phyloP scores from a whole-genome alignment of 2,797 vertebrate species.

The Dallia pectoralis region DNA sequence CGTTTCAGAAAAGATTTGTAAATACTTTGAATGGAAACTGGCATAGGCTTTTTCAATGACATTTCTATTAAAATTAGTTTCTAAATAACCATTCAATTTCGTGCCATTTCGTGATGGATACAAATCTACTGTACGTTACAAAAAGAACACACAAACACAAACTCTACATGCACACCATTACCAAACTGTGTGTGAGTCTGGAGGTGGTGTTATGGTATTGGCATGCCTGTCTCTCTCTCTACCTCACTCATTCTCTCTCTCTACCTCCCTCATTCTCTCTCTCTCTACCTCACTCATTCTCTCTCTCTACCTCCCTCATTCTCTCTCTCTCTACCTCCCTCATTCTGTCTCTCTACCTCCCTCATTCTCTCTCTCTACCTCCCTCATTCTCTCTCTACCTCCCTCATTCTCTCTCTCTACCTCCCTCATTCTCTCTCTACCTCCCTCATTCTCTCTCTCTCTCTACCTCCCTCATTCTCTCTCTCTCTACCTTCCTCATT shows the following conservation, averaged over 20 bases:
- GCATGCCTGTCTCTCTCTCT: constrained; percentile 19
- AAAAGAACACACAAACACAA: constrained; percentile 4
- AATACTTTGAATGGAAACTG: too few species aligned
- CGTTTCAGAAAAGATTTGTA: too few species aligned
- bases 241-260: constrained; percentile 20
- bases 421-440: too few species aligned
- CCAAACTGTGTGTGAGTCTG: neutral
- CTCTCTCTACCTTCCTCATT: neutral
- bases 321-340: constrained; percentile 68
- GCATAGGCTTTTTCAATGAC: too few species aligned
- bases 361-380: constrained; percentile 34
- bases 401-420: constrained; percentile 39
- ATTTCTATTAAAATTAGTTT: too few species aligned
- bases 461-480: constrained; percentile 11
- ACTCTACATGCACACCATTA: neutral
- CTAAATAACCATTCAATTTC: too few species aligned
- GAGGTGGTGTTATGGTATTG: constrained; percentile 54
- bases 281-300: constrained; percentile 7
- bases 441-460: too few species aligned
- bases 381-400: too few species aligned
- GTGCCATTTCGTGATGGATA: too few species aligned
- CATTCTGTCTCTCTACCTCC: constrained; percentile 33
- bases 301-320: constrained; percentile 23
- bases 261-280: constrained; percentile 8
- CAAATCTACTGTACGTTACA: too few species aligned